Percentiles rank a stretch among this genome's conserved stretches.
These are phyloP conservation scores for Thalassaphorura encarpata DNA, from an alignment of 1,140 invertebrate species.

Conservation along the genomic window DNA sequence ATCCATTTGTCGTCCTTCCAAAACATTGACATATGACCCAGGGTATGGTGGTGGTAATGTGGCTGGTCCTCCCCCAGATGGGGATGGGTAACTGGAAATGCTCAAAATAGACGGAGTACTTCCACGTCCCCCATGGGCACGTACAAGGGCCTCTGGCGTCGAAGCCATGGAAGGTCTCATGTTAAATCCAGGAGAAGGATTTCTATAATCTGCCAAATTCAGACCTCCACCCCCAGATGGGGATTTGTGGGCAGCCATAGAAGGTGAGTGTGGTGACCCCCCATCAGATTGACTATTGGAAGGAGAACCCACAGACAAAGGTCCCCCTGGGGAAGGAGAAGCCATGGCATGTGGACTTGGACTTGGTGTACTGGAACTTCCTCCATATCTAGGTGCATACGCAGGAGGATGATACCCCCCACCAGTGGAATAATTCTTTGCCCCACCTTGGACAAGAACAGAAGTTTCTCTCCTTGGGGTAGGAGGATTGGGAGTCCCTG, in stretches of 20 bases:
- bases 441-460: too few species aligned
- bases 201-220: slow-evolving; percentile 3
- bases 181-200: neutral
- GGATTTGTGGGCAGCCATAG: neutral
- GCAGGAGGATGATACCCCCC: slow-evolving; percentile 3
- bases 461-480: neutral
- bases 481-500: too few species aligned
- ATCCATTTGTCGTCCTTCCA: too few species aligned
- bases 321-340: slow-evolving; percentile 9
- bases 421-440: too few species aligned
- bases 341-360: slow-evolving; percentile 10
- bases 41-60: too few species aligned
- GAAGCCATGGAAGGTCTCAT: too few species aligned
- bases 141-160: too few species aligned
- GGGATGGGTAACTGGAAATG: slow-evolving; percentile 3
- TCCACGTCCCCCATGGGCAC: too few species aligned
- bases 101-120: too few species aligned
- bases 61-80: too few species aligned
- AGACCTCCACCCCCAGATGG: neutral
- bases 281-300: too few species aligned
- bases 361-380: slow-evolving; percentile 7
- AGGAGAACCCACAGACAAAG: slow-evolving; percentile 13
- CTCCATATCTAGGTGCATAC: slow-evolving; percentile 16
- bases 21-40: too few species aligned
- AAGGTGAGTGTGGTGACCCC: slow-evolving; percentile 19